Percentiles rank a stretch among this genome's conserved stretches.
These are phyloP conservation scores for Atrina japonica DNA, from an alignment of 2,888 invertebrate genomes.

Conservation along the genomic window DNA sequence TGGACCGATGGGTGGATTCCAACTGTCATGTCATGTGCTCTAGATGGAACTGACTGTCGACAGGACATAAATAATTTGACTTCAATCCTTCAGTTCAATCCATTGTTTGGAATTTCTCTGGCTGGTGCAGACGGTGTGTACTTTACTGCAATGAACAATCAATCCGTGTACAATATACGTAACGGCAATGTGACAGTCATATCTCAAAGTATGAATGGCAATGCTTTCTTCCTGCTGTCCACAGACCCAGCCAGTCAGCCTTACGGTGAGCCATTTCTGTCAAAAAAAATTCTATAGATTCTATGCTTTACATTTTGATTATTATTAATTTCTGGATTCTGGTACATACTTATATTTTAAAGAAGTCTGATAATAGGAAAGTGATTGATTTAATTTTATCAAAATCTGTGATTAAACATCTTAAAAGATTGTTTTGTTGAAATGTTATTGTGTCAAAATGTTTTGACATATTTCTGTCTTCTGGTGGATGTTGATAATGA, in stretches of 20 bases:
- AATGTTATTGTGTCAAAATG: no score
- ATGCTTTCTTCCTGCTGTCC: constrained; percentile 11
- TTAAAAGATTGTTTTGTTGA: no score
- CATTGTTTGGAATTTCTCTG: constrained; percentile 20
- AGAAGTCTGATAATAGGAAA: no score
- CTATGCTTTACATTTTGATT: no score
- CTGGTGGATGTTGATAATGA: no score
- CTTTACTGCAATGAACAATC: constrained; percentile 21
- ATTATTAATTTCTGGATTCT: no score
- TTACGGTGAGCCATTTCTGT: constrained; percentile 1
- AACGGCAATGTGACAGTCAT: background rate
- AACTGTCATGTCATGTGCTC: background rate
- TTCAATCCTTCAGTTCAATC: background rate
- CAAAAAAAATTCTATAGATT: no score
- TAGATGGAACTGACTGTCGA: constrained; percentile 9
- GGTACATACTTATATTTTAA: no score
- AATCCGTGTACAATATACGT: background rate
- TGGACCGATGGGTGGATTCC: constrained; percentile 28
- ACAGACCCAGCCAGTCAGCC: constrained; percentile 6
- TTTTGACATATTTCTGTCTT: no score
- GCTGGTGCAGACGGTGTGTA: background rate
- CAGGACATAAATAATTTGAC: background rate
- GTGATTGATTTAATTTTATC: no score
- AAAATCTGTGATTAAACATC: no score
- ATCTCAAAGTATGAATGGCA: background rate